These are phyloP conservation scores for Neocrepidodera transversa DNA, from an alignment of 2,888 invertebrate genomes.

Conservation along the genomic window DNA sequence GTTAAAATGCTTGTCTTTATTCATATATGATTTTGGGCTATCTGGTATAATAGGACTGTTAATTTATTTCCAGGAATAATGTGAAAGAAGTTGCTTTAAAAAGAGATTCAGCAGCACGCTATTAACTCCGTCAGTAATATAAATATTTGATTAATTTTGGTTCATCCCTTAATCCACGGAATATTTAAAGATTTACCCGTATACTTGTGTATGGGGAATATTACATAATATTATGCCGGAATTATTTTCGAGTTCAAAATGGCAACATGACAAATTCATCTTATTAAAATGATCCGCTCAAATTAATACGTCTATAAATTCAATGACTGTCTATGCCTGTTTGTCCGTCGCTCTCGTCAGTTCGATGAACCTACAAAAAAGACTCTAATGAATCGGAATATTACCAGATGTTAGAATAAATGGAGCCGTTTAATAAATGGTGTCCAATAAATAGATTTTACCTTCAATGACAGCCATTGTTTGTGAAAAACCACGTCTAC, in stretches of 20 bases:
- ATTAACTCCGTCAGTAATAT: no score
- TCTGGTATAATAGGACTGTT: no score
- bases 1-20: no score
- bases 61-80: no score
- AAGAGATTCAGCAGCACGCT: no score
- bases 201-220: no score
- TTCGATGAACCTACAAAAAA: constrained; percentile 23
- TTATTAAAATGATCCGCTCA: not conserved
- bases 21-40: no score
- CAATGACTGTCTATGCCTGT: not conserved
- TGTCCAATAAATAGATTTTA: constrained; percentile 11
- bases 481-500: not conserved
- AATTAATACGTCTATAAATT: not conserved
- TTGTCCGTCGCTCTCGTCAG: not conserved
- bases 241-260: not conserved
- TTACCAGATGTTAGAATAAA: constrained; percentile 18
- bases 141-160: no score
- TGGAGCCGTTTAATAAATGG: constrained; percentile 7
- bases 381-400: constrained; percentile 16
- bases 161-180: no score
- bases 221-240: no score
- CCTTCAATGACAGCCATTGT: constrained; percentile 9
- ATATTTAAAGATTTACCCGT: no score
- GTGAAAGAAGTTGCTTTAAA: no score
- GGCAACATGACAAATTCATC: not conserved